A percentile compares a stretch with the other conserved stretches of the same genome.
Evolutionary conservation across 2,888 invertebrate species (phyloP).

Genomic region (Pycnomerus fuliginosus): DNA sequence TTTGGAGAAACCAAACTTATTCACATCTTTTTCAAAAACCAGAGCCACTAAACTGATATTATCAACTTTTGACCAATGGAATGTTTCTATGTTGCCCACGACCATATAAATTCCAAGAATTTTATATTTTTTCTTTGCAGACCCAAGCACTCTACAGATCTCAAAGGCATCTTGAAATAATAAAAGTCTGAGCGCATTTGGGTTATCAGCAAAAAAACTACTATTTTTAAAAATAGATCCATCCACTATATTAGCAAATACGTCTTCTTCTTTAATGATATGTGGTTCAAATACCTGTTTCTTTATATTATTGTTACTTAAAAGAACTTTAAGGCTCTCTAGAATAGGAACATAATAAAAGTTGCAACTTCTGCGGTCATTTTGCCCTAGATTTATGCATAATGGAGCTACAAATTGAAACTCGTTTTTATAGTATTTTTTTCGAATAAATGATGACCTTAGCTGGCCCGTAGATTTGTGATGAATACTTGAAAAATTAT

Average conservation of each 20-base stretch:
- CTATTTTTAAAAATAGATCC: slow-evolving; percentile 18
- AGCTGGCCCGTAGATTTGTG: slow-evolving; percentile 2
- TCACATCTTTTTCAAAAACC: slow-evolving; percentile 32
- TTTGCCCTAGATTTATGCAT: neutral
- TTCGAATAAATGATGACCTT: neutral
- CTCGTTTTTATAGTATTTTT: neutral
- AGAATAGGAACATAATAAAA: slow-evolving; percentile 1
- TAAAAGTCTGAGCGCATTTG: slow-evolving; percentile 26
- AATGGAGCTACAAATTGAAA: neutral
- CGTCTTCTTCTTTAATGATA: neutral
- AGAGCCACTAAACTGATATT: slow-evolving; percentile 37
- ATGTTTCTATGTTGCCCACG: slow-evolving; percentile 33
- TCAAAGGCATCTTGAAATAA: slow-evolving; percentile 41
- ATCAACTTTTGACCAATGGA: slow-evolving; percentile 29
- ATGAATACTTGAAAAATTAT: too few species aligned
- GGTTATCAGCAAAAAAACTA: slow-evolving; percentile 16
- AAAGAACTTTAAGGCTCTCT: neutral
- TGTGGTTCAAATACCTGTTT: too few species aligned
- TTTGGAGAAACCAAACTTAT: slow-evolving; percentile 28
- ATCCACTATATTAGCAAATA: slow-evolving; percentile 12
- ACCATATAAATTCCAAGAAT: slow-evolving; percentile 37
- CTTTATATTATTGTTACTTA: too few species aligned
- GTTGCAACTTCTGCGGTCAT: neutral
- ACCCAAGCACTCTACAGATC: slow-evolving; percentile 39
- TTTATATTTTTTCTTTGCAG: slow-evolving; percentile 37